Base-by-base conservation (phyloP, 2,888 invertebrate species). In the Xestia xanthographa region DNA sequence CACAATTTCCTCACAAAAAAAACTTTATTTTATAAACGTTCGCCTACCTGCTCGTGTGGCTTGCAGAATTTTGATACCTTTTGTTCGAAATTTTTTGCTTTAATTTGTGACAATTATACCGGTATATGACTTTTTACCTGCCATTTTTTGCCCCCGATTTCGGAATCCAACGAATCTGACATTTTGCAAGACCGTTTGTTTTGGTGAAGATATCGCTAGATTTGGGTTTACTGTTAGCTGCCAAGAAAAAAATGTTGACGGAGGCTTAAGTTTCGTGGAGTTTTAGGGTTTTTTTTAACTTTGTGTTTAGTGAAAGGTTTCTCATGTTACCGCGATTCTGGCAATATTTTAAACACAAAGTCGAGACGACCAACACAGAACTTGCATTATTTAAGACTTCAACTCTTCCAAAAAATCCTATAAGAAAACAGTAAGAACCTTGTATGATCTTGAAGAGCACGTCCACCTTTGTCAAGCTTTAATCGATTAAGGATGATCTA, bases 91-190 rank as follows among this genome's bases (percentile, higher is more conserved):
- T 92, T 96, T 96, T 96, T 96, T 96, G 96, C 96, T 92, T 96
- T 95, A 96, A 96, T 96, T 96, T 96, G 96, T 96, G 96, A 96
- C 96, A 96, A 96, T 96, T 96, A 96, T 96, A 96, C 93, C 96
- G 95, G 96, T 96, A 95, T 95, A 96, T 96, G 95, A 96, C 96
- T 96, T 96, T 96, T 96, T 96, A 96, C 96, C 96, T 96, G 96
- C 75, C 78, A 81, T 91, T 94, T 95, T 95, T 96, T 95, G 92
- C 88, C 83, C 87, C 34, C 70, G 80, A 89, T 89, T 91, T 89
- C 86, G 87, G 91, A 94, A 92, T 93, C 92, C 90, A 85, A 82
- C 88, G 91, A 86, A 90, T 92, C 92, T 93, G 92, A 94, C 93
- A 92, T 95, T 96, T 95, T 94, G 95, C 95, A 93, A 92, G 93